A percentile compares a stretch with the other conserved stretches of the same genome.
Conservation (phyloP, 2,888 invertebrate species). For the Alitta virens region DNA sequence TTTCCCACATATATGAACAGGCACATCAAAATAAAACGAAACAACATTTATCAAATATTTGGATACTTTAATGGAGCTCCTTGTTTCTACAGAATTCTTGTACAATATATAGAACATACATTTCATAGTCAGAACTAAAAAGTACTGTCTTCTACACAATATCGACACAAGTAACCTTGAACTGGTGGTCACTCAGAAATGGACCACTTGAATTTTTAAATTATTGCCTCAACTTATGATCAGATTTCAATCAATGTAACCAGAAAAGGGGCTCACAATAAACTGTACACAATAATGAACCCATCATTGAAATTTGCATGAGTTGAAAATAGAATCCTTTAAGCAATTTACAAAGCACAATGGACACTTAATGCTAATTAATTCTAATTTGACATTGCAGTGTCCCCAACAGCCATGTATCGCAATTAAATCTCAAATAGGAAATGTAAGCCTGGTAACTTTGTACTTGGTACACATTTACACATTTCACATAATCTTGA, state of each 20-base stretch:
- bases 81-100: constrained; percentile 20
- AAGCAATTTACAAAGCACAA: constrained; percentile 6
- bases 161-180: constrained; percentile 15
- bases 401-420: not conserved
- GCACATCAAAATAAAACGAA: not conserved
- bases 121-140: constrained; percentile 19
- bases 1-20: too few species aligned
- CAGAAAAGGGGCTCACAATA: not conserved
- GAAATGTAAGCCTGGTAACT: not conserved
- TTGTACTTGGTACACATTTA: constrained; percentile 1
- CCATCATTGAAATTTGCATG: not conserved
- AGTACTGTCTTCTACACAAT: constrained; percentile 17
- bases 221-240: constrained; percentile 15
- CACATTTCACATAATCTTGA: not conserved
- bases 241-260: constrained; percentile 9
- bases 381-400: not conserved
- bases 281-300: not conserved
- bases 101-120: constrained; percentile 22
- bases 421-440: not conserved
- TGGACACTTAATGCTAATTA: not conserved
- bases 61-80: constrained; percentile 22
- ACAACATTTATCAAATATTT: constrained; percentile 14
- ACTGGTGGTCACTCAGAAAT: constrained; percentile 14
- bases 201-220: constrained; percentile 9
- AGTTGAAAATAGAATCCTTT: not conserved